Conservation (phyloP, 2,113 vertebrate genomes). For the Actenoides lindsayi region DNA sequence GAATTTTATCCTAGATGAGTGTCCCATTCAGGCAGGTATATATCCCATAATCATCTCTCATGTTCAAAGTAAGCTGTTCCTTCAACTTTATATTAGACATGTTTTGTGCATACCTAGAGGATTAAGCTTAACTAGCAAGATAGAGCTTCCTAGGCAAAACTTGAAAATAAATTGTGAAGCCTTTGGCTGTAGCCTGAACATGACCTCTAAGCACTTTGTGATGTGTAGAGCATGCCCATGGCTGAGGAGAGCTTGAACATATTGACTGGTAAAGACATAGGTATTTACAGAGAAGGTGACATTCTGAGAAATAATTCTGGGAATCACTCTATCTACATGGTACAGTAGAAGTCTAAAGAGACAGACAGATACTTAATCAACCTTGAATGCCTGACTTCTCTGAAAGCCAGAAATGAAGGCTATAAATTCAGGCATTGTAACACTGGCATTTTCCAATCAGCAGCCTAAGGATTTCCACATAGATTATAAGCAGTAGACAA, state of each 20-base stretch:
- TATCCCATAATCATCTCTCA: neutral
- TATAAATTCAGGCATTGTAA: neutral
- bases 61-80: neutral
- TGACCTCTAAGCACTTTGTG: rapidly evolving
- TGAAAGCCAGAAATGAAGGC: neutral
- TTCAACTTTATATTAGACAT: neutral
- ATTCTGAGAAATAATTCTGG: neutral
- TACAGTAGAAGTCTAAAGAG: neutral
- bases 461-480: neutral
- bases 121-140: neutral
- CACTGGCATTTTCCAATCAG: neutral
- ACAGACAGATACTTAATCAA: neutral
- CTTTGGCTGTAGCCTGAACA: neutral
- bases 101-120: neutral
- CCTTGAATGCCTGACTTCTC: neutral
- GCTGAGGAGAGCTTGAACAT: neutral
- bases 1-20: neutral
- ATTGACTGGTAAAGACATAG: neutral
- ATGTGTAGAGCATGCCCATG: neutral
- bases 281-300: neutral
- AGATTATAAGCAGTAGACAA: neutral
- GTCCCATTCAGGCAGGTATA: neutral
- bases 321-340: neutral
- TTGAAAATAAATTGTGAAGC: neutral
- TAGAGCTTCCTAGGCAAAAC: neutral